Evolutionary conservation across 1,140 invertebrate species (phyloP), one percentile per base, ranked within the genome.

Genomic region (Anoplolepis gracilipes): DNA sequence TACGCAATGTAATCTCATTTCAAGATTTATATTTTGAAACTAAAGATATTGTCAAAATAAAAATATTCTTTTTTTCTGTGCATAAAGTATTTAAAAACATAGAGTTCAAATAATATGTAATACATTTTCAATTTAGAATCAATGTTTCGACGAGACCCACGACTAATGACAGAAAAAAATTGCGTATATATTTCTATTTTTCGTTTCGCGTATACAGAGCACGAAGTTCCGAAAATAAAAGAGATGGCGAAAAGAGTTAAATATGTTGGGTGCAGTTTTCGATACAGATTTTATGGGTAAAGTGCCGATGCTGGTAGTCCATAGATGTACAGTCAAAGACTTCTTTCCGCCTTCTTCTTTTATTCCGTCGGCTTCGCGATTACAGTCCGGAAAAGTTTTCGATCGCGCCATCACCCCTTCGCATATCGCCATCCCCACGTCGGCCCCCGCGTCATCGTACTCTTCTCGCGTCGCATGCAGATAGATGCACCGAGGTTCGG

Each of bases 401-500:
- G 62, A 82, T 82, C 67, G 53, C 65, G 36, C 53, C 55, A 67
- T 30, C n/a, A n/a, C n/a, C n/a, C n/a, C n/a, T 62, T 78, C 75
- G 75, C 59, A 39, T 39, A 39, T 65, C 33, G 39, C 39, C 59
- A 65, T 33, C 59, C 22, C 28, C 46, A 30, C 25, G 36, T 19
- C 28, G 30, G 30, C 57, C 13, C 42, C 28, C 72, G 19, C 69
- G 33, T 62, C 49, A 2, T 55, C 61, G n/a, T 22, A 3, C 76
- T 28, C 39, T 42, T 19, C 72, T 39, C 53, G 30, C 72, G 75
- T 77, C 59, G 77, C 64, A 70, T 55, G 64, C 78, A 82, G 78
- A 82, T 82, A 82, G 78, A 81, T 81, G 78, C 78, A 73, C 73
- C 72, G 57, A n/a, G 57, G 81, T 57, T 84, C 81, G 81, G 72